Conservation (phyloP, 1,140 invertebrate genomes). For the Holcopasites calliopsidis region DNA sequence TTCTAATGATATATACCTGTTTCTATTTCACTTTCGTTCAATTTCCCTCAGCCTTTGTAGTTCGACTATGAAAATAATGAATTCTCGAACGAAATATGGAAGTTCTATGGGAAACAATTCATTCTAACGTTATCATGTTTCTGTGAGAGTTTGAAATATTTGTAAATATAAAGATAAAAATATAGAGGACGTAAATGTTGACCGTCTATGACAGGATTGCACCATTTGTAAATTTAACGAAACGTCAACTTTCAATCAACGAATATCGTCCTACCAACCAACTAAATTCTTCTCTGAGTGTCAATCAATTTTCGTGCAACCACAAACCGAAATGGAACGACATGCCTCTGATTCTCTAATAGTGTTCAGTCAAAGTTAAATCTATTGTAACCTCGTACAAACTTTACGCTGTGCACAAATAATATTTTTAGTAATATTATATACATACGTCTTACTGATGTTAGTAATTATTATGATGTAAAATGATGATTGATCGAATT, state of each 20-base stretch:
- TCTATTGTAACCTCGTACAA: background rate
- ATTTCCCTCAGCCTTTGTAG: conserved; percentile 40
- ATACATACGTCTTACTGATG: too few relatives aligned
- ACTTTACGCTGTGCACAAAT: background rate
- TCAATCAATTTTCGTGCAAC: conserved; percentile 18
- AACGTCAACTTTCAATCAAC: conserved; percentile 10
- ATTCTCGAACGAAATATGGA: background rate
- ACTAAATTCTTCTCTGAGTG: background rate
- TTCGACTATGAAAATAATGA: conserved; percentile 49
- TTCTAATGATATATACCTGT: too few relatives aligned
- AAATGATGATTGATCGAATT: too few relatives aligned
- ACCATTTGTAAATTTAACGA: background rate
- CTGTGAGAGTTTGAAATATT: too few relatives aligned
- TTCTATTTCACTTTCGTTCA: conserved; percentile 3
- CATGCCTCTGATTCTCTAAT: background rate
- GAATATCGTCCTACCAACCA: background rate
- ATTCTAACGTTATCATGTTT: too few relatives aligned
- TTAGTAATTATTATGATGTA: too few relatives aligned
- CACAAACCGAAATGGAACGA: conserved; percentile 9
- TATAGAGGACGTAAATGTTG: too few relatives aligned
- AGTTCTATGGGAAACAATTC: too few relatives aligned
- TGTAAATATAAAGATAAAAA: too few relatives aligned
- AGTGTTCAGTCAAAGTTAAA: background rate
- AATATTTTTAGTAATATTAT: too few relatives aligned
- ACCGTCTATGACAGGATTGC: background rate